Percentiles rank a stretch among this genome's conserved stretches.
phyloP scores from a whole-genome alignment of 2,797 vertebrate species.

The Cynopterus sphinx region DNA sequence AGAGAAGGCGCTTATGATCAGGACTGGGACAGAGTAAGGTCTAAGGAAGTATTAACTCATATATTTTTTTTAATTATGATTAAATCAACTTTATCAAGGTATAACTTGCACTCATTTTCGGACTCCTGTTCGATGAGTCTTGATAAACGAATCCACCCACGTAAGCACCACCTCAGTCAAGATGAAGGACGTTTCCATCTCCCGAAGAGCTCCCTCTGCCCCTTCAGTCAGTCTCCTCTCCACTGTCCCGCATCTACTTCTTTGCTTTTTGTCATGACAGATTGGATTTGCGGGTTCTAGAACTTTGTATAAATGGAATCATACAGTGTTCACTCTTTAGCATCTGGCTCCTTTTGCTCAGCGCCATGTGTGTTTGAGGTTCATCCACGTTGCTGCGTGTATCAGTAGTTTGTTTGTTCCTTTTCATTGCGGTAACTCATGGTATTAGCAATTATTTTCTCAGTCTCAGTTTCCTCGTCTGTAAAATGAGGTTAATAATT shows the following conservation, averaged over 20 bases:
- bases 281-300: neutral
- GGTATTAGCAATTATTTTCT: neutral
- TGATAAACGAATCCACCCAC: neutral
- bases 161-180: neutral
- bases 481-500: neutral
- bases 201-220: neutral
- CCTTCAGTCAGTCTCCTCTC: fast-evolving
- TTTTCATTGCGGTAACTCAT: neutral
- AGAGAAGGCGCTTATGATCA: neutral
- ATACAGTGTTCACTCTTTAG: fast-evolving
- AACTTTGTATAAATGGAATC: neutral
- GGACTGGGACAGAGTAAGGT: neutral
- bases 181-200: neutral
- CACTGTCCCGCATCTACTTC: fast-evolving
- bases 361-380: fast-evolving
- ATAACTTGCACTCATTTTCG: neutral
- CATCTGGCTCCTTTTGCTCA: neutral
- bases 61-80: neutral
- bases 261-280: neutral
- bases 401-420: neutral
- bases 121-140: neutral
- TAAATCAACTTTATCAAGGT: neutral
- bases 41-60: neutral
- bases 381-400: fast-evolving
- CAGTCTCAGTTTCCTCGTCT: slow-evolving; percentile 43